These are phyloP conservation scores for Epistrophe eligans DNA, from an alignment of 2,888 invertebrate species.

Conservation along the genomic window DNA sequence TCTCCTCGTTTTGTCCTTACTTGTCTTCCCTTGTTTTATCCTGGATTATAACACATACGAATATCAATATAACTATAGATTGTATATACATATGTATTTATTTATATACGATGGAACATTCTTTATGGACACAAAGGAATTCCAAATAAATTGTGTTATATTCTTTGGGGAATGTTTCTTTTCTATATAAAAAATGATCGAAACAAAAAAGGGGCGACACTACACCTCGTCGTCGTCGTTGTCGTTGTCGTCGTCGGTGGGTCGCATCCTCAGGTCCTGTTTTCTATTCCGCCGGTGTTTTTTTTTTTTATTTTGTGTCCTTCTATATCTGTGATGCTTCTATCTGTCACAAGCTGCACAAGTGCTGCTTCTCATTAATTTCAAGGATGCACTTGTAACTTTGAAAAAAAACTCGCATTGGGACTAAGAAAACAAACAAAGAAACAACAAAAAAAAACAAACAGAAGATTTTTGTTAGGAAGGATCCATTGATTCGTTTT, in stretches of 20 bases:
- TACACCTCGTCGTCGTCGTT: neutral
- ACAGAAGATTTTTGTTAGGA: conserved; percentile 4
- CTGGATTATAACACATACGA: conserved; percentile 13
- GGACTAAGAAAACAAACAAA: conserved; percentile 23
- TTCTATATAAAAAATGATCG: conserved; percentile 64
- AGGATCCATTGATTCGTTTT: conserved; percentile 45
- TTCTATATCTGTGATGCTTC: conserved; percentile 31
- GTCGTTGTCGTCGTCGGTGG: neutral
- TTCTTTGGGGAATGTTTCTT: conserved; percentile 55
- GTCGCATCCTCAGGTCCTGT: conserved; percentile 18
- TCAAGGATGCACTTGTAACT: conserved; percentile 61
- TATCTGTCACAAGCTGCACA: conserved; percentile 66
- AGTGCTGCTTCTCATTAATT: conserved; percentile 69
- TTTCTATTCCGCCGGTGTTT: conserved; percentile 25
- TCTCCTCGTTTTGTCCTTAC: conserved; percentile 16
- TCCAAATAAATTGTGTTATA: conserved; percentile 65
- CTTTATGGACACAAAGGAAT: conserved; percentile 56
- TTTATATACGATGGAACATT: neutral
- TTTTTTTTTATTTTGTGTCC: conserved; percentile 19
- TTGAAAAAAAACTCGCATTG: conserved; percentile 28
- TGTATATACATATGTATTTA: neutral
- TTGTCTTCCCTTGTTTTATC: conserved; percentile 5
- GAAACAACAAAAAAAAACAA: conserved; percentile 7
- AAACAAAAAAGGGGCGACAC: conserved; percentile 22
- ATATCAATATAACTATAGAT: neutral